Percentiles rank a stretch among this genome's conserved stretches.
These are phyloP conservation scores for Mormyrus hasselquistii DNA, from an alignment of 2,797 vertebrate genomes.

Conservation along the genomic window DNA sequence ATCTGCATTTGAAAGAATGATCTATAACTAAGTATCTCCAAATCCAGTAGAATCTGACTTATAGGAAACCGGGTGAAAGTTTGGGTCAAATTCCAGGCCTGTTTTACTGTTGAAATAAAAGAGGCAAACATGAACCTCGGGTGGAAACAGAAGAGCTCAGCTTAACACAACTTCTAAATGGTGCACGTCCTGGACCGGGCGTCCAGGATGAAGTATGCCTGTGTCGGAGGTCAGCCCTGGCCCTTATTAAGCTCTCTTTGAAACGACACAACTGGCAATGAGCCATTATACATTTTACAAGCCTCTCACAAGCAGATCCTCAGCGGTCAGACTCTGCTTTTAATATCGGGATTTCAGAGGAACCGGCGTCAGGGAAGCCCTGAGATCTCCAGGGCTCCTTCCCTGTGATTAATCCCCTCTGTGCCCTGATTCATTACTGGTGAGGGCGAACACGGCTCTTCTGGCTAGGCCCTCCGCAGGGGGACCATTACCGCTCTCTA, in stretches of 20 bases:
- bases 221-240: constrained; percentile 14
- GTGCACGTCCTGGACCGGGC: not conserved
- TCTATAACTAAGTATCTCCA: constrained; percentile 13
- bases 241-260: constrained; percentile 48
- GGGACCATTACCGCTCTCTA: constrained; percentile 63
- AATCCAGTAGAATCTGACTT: constrained; percentile 14
- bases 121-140: not conserved
- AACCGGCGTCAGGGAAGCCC: constrained; percentile 58
- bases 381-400: constrained; percentile 71
- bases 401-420: constrained; percentile 68
- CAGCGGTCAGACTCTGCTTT: constrained; percentile 54
- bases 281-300: constrained; percentile 12
- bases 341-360: constrained; percentile 64
- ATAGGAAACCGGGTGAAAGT: constrained; percentile 26
- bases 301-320: not conserved
- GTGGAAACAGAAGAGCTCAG: not conserved
- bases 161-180: not conserved
- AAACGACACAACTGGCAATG: constrained; percentile 12
- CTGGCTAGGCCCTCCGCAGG: constrained; percentile 43
- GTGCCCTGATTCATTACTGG: constrained; percentile 75
- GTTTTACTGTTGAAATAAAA: constrained; percentile 16
- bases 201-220: not conserved
- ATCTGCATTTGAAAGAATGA: not conserved
- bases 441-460: constrained; percentile 60
- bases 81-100: constrained; percentile 30